Percentiles rank a stretch among this genome's conserved stretches.
Evolutionary conservation across 1,140 invertebrate genomes (phyloP).

Genomic region (Procambarus clarkii): DNA sequence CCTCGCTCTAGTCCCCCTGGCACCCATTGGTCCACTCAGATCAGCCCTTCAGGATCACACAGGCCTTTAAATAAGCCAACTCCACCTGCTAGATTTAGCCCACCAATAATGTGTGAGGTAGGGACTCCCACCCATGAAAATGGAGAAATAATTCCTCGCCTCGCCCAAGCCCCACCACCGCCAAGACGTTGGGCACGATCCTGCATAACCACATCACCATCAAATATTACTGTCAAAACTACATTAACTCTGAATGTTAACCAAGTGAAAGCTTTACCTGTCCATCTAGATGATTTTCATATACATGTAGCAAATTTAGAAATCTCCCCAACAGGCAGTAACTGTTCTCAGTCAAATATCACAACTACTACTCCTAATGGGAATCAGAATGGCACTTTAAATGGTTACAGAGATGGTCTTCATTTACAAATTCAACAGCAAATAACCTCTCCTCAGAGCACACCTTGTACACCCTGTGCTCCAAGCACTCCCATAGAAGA

Average conservation of each 20-base stretch:
- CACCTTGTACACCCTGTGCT: slow-evolving; percentile 74
- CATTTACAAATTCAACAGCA: slow-evolving; percentile 67
- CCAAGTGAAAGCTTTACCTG: slow-evolving; percentile 77
- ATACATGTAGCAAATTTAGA: slow-evolving; percentile 67
- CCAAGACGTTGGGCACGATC: slow-evolving; percentile 80
- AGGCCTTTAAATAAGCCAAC: slow-evolving; percentile 51
- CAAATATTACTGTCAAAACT: slow-evolving; percentile 87
- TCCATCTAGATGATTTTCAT: slow-evolving; percentile 54
- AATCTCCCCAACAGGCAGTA: slow-evolving; percentile 53
- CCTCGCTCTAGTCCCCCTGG: slow-evolving; percentile 55
- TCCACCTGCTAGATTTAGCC: slow-evolving; percentile 55
- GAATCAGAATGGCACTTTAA: slow-evolving; percentile 32
- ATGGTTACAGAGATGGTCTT: slow-evolving; percentile 60
- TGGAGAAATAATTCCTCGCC: slow-evolving; percentile 27
- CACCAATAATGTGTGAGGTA: slow-evolving; percentile 26
- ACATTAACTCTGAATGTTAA: slow-evolving; percentile 89
- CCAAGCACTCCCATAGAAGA: slow-evolving; percentile 69
- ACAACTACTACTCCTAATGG: slow-evolving; percentile 13
- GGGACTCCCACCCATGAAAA: slow-evolving; percentile 43
- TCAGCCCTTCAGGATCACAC: slow-evolving; percentile 56
- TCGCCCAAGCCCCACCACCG: slow-evolving; percentile 79
- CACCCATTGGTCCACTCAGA: slow-evolving; percentile 33
- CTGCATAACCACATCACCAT: slow-evolving; percentile 75
- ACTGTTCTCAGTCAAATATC: slow-evolving; percentile 9
- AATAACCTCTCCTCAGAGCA: slow-evolving; percentile 69